Percentiles rank a stretch among this genome's conserved stretches.
These are phyloP conservation scores for Endomychus coccineus DNA, from an alignment of 2,888 invertebrate genomes.

Conservation along the genomic window DNA sequence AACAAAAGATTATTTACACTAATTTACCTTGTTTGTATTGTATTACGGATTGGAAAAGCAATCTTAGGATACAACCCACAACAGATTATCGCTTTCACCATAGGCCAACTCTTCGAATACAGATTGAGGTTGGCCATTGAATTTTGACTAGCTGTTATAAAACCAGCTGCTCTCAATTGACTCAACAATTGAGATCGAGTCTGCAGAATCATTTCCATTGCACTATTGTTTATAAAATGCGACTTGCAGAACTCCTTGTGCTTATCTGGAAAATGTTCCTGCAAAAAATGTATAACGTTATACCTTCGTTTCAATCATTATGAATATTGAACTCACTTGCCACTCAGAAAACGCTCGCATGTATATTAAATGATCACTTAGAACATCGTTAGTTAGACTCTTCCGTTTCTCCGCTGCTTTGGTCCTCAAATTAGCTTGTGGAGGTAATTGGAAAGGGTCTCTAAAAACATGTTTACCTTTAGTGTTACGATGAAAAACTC, in stretches of 20 bases:
- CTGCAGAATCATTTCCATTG: constrained; percentile 86
- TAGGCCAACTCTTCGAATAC: constrained; percentile 81
- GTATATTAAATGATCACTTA: constrained; percentile 86
- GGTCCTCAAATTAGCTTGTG: constrained; percentile 56
- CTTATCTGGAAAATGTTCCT: constrained; percentile 29
- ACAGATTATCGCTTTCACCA: constrained; percentile 82
- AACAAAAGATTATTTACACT: constrained; percentile 14
- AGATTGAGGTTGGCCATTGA: constrained; percentile 74
- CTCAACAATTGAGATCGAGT: constrained; percentile 77
- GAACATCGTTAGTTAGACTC: constrained; percentile 65
- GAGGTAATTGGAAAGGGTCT: constrained; percentile 73
- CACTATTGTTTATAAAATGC: constrained; percentile 68
- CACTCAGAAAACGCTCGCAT: constrained; percentile 67
- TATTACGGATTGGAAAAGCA: constrained; percentile 42
- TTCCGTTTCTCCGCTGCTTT: constrained; percentile 56
- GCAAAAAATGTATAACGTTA: not conserved
- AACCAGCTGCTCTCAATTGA: constrained; percentile 67
- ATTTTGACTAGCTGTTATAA: constrained; percentile 56
- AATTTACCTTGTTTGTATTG: constrained; percentile 47
- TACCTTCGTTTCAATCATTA: not conserved
- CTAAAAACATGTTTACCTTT: too few species aligned
- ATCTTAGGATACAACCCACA: constrained; percentile 89
- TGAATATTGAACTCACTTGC: too few species aligned
- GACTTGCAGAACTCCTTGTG: constrained; percentile 67
- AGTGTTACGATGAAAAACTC: too few species aligned